Percentiles rank a stretch among this genome's conserved stretches.
phyloP scores from a whole-genome alignment of 2,797 vertebrate species.

The Cirrhinus molitorella region DNA sequence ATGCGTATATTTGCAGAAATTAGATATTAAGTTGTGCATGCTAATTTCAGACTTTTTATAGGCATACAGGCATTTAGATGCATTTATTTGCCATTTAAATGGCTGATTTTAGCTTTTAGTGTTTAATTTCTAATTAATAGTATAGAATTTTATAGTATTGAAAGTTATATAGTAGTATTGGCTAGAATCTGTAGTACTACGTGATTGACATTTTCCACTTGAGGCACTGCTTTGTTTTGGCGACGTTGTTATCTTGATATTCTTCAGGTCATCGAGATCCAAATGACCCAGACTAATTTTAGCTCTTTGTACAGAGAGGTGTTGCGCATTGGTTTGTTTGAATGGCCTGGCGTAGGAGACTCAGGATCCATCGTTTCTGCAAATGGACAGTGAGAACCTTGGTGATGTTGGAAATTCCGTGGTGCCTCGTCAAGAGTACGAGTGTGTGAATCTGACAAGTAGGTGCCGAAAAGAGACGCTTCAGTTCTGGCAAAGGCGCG shows the following conservation, averaged over 20 bases:
- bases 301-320: constrained; percentile 12
- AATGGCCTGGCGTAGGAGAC: not conserved
- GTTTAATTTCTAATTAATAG: not conserved
- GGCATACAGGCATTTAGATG: not conserved
- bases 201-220: constrained; percentile 5
- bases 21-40: not conserved
- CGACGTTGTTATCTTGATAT: not conserved
- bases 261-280: constrained; percentile 26
- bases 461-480: constrained; percentile 71
- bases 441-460: constrained; percentile 76
- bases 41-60: not conserved
- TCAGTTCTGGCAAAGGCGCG: constrained; percentile 63
- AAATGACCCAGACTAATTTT: constrained; percentile 23
- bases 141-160: not conserved
- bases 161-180: not conserved
- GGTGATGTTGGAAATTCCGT: constrained; percentile 84
- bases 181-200: not conserved
- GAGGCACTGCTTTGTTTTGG: constrained; percentile 8
- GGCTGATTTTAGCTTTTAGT: not conserved
- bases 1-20: no score
- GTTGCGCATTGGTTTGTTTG: constrained; percentile 7
- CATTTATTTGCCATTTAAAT: not conserved
- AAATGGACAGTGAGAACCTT: constrained; percentile 61
- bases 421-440: constrained; percentile 73
- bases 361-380: not conserved